Percentiles rank a stretch among this genome's conserved stretches.
These are phyloP conservation scores for Siniperca undulata DNA, from an alignment of 2,797 vertebrate species.

Conservation along the genomic window DNA sequence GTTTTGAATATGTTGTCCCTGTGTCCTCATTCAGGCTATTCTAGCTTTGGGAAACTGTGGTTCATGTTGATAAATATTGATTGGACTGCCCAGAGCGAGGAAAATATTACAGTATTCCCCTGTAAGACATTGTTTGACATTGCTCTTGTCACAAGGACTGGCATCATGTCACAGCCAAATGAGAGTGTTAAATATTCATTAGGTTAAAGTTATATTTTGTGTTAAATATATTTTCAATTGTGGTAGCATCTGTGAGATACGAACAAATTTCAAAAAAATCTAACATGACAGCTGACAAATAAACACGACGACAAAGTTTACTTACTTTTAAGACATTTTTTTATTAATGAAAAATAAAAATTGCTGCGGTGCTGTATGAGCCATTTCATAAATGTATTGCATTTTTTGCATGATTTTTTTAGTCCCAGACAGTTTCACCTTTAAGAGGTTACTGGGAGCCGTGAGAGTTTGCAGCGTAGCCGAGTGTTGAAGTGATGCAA, in stretches of 20 bases:
- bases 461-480: constrained; percentile 54
- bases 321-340: not conserved
- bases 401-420: constrained; percentile 6
- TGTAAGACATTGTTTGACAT: constrained; percentile 77
- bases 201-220: constrained; percentile 57
- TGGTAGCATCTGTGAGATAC: constrained; percentile 34
- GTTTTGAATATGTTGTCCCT: constrained; percentile 41
- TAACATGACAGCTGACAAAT: constrained; percentile 25
- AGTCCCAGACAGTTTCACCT: constrained; percentile 55
- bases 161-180: constrained; percentile 61
- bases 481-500: constrained; percentile 54
- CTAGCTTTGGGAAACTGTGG: constrained; percentile 75
- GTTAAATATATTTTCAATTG: constrained; percentile 19
- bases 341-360: not conserved
- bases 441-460: constrained; percentile 63
- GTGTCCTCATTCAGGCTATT: constrained; percentile 66
- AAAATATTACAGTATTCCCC: constrained; percentile 63
- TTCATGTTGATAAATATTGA: constrained; percentile 82
- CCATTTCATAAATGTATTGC: not conserved
- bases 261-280: not conserved
- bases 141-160: constrained; percentile 74
- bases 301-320: not conserved
- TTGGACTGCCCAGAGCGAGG: constrained; percentile 73
- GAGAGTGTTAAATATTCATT: constrained; percentile 72
- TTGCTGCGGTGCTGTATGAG: not conserved